Evolutionary conservation across 2,113 vertebrate species (phyloP), one percentile per base, ranked within the genome.

Genomic region (Budorcas taxicolor): DNA sequence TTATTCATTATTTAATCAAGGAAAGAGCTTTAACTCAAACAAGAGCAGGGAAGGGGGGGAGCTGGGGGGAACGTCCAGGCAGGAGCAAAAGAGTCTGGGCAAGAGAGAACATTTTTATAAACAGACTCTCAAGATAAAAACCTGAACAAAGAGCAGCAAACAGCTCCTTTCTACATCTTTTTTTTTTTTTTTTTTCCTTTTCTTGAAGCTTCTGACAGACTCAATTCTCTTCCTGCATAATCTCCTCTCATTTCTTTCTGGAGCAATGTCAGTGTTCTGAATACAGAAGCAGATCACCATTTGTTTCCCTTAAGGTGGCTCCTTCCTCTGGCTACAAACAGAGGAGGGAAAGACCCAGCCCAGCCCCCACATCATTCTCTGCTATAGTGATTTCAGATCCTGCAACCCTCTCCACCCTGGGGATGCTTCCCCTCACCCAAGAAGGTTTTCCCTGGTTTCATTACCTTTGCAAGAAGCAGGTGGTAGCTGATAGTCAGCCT

Each of bases 1-100:
- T 95, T 95, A 91, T 95, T 98, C 95, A 95, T 93, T 97, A 98
- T 95, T 98, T 97, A 98, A 98, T 97, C 97, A 98, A 97, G 93
- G 52, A 96, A 97, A 98, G 93, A 97, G 97, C 96, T 91, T 97
- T 95, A 95, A 95, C 91, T 95, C 95, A 95, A 97, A 87, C 13
- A 91, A 83, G 81, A 81, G 50, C 45, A 7, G 23, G 57, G 25
- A 2, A 67, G 80, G 60, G 64, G 21, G 33, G 8, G 10, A 58
- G 6, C n/a, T 3, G 23, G 71, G 25, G 16, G 62, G 53, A 76
- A 45, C n/a, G 0, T 40, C 40, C 78, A 40, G 36, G 40, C 81
- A 84, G 86, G 60, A 95, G 74, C 17, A 27, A 58, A 52, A 55
- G 82, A 90, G 60, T 43, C 83, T 84, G 94, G 92, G 60, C 40